Evolutionary conservation across 2,113 vertebrate genomes (phyloP).

Genomic region (Channa argus): DNA sequence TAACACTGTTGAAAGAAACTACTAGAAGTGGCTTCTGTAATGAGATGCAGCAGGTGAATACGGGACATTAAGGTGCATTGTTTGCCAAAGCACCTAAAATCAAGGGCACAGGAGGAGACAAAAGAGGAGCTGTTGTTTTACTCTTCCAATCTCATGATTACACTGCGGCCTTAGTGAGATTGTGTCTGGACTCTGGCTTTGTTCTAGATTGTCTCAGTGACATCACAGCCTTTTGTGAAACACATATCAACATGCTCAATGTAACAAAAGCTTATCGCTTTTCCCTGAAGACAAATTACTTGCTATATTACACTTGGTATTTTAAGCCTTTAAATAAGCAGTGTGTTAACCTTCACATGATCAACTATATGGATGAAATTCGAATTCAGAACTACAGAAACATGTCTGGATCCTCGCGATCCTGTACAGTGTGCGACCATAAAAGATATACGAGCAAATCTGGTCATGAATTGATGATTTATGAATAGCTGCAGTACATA

Average conservation of each 20-base stretch:
- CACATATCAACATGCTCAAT: neutral
- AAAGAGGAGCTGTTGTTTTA: constrained; percentile 20
- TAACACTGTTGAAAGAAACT: neutral
- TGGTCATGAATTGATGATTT: constrained; percentile 6
- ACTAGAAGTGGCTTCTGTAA: neutral
- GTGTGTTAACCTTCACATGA: neutral
- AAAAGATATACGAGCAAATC: constrained; percentile 12
- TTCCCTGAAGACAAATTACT: neutral
- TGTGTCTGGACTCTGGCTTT: constrained; percentile 11
- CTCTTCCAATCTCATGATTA: constrained; percentile 1
- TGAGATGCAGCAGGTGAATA: too few species aligned
- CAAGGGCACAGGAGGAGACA: constrained; percentile 19
- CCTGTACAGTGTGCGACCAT: neutral
- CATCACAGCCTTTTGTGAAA: neutral
- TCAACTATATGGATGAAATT: neutral
- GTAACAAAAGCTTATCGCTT: neutral
- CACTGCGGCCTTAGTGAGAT: neutral
- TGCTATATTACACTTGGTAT: neutral
- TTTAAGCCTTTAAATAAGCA: neutral
- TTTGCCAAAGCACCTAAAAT: neutral
- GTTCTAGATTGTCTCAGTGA: constrained; percentile 14
- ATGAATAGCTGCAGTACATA: neutral
- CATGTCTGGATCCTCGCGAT: neutral
- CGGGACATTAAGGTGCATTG: neutral
- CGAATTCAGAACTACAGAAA: neutral